Conservation (phyloP, 2,113 vertebrate species). For the Castor canadensis region DNA sequence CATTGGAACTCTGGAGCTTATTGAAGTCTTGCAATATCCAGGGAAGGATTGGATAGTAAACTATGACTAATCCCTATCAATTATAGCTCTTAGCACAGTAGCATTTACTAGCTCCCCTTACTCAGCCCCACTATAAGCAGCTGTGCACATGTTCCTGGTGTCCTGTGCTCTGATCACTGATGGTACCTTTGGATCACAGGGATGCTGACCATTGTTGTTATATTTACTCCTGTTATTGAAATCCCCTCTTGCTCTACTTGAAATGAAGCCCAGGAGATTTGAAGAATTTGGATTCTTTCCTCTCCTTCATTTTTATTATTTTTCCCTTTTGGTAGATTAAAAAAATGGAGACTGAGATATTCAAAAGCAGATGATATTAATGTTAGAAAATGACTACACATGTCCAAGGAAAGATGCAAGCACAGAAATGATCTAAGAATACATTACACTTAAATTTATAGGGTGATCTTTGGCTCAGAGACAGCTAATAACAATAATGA, state of each 20-base stretch:
- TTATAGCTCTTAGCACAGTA: background rate
- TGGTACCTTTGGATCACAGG: background rate
- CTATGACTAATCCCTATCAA: background rate
- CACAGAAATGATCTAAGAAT: background rate
- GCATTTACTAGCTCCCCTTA: background rate
- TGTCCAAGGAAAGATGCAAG: background rate
- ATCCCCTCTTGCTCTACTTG: background rate
- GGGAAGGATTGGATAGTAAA: background rate
- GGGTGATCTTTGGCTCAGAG: background rate
- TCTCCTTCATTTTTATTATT: background rate
- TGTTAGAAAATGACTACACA: background rate
- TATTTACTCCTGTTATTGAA: background rate
- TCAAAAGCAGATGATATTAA: background rate
- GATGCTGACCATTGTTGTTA: background rate
- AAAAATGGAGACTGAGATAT: background rate
- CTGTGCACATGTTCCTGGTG: accelerated
- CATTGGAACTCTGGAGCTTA: background rate
- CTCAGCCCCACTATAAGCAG: background rate
- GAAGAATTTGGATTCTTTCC: background rate
- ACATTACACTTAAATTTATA: background rate
- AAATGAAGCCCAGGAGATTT: background rate
- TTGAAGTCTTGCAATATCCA: background rate
- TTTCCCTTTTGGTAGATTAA: background rate
- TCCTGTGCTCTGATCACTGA: background rate
- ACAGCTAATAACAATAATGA: background rate